Evolutionary conservation across 1,140 invertebrate species (phyloP).

Genomic region (Grapholita molesta): DNA sequence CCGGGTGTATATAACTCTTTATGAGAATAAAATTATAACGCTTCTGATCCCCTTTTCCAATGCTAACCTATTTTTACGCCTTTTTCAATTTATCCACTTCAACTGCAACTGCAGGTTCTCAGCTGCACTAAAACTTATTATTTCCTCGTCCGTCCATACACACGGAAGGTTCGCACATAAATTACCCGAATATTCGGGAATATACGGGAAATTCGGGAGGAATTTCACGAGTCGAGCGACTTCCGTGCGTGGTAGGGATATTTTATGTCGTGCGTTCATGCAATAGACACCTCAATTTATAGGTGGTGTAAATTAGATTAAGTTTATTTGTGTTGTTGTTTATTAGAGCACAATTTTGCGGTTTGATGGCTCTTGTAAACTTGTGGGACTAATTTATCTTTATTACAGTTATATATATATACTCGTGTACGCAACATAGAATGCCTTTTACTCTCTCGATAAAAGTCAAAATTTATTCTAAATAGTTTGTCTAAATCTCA

Average conservation of each 20-base stretch:
- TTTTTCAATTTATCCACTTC: not conserved
- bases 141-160: not conserved
- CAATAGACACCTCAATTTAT: slow-evolving; percentile 10
- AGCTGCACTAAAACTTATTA: not conserved
- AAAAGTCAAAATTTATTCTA: no score
- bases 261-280: not conserved
- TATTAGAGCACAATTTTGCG: not conserved
- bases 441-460: no score
- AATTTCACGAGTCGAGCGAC: slow-evolving; percentile 5
- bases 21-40: no score
- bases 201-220: not conserved
- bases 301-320: slow-evolving; percentile 8
- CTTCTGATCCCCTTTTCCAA: no score
- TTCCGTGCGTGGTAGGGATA: slow-evolving; percentile 6
- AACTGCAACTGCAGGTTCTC: not conserved
- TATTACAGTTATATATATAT: no score
- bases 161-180: slow-evolving; percentile 33
- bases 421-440: no score
- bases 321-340: slow-evolving; percentile 7
- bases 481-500: no score
- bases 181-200: slow-evolving; percentile 23
- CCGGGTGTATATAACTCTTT: no score
- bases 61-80: not conserved
- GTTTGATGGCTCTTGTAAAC: not conserved
- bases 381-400: not conserved